phyloP scores from a whole-genome alignment of 2,113 vertebrate genomes.

The Alethe castanea region DNA sequence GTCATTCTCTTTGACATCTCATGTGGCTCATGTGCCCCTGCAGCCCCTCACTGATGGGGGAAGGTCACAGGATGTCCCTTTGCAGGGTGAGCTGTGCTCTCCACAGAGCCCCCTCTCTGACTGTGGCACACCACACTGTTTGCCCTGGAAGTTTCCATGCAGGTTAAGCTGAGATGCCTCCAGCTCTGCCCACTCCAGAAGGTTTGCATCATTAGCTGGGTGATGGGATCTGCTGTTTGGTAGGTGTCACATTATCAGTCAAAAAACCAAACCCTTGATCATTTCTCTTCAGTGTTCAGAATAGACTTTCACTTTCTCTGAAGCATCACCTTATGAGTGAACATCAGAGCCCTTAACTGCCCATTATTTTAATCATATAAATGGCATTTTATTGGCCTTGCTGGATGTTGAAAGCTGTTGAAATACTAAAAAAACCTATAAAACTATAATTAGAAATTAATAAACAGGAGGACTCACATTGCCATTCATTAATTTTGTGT shows the following conservation, averaged over 20 bases:
- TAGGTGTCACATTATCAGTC: neutral
- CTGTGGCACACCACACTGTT: neutral
- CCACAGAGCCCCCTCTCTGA: neutral
- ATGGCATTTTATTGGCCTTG: neutral
- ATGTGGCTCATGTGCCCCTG: neutral
- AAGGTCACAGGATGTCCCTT: neutral
- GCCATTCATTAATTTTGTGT: neutral
- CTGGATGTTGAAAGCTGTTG: neutral
- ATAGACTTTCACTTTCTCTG: neutral
- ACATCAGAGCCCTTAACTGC: neutral
- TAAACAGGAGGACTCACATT: neutral
- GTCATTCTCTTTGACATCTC: neutral
- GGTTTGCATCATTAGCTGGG: neutral
- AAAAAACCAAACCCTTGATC: neutral
- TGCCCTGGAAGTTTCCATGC: constrained; percentile 47
- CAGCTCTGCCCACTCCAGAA: neutral
- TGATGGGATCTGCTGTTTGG: neutral
- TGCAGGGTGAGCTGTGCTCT: neutral
- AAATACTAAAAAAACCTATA: neutral
- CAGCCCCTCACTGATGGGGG: neutral
- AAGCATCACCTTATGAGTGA: neutral
- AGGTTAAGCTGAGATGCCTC: neutral
- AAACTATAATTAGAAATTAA: neutral
- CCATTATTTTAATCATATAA: neutral
- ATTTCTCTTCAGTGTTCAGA: neutral